Percentiles rank a stretch among this genome's conserved stretches.
phyloP scores from a whole-genome alignment of 2,113 vertebrate genomes.

The Neofelis nebulosa region DNA sequence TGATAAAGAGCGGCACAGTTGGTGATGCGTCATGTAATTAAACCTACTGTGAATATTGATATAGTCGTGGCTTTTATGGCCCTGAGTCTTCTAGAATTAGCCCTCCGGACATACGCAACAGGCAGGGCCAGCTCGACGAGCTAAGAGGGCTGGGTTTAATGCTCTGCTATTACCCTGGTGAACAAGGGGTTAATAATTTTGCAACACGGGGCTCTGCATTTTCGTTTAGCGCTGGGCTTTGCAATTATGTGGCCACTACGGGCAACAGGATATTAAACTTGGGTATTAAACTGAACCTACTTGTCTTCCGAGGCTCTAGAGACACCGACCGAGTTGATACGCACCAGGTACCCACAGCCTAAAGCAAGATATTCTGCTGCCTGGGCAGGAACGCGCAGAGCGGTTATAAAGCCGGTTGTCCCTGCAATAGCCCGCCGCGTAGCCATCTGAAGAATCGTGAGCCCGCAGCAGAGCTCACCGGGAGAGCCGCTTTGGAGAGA shows the following conservation, averaged over 20 bases:
- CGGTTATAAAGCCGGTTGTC: neutral
- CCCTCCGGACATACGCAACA: neutral
- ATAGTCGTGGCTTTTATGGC: neutral
- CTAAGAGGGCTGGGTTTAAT: neutral
- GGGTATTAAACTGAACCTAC: neutral
- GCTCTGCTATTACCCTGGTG: neutral
- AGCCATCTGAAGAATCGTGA: no score
- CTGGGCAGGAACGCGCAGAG: neutral
- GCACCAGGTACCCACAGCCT: neutral
- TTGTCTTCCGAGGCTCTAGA: neutral
- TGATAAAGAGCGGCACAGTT: neutral
- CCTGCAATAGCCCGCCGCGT: fast-evolving
- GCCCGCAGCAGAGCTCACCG: neutral
- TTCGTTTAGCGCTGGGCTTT: neutral
- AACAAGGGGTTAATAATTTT: neutral
- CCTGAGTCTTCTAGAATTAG: neutral
- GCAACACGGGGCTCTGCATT: neutral
- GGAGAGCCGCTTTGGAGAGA: neutral
- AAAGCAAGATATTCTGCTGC: neutral
- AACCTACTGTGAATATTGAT: neutral
- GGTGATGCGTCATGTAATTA: neutral
- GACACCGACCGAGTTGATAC: neutral
- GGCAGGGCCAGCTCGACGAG: neutral
- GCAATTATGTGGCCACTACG: neutral
- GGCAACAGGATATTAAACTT: neutral